phyloP scores from a whole-genome alignment of 1,140 invertebrate species.

The Neuroterus valhalla region DNA sequence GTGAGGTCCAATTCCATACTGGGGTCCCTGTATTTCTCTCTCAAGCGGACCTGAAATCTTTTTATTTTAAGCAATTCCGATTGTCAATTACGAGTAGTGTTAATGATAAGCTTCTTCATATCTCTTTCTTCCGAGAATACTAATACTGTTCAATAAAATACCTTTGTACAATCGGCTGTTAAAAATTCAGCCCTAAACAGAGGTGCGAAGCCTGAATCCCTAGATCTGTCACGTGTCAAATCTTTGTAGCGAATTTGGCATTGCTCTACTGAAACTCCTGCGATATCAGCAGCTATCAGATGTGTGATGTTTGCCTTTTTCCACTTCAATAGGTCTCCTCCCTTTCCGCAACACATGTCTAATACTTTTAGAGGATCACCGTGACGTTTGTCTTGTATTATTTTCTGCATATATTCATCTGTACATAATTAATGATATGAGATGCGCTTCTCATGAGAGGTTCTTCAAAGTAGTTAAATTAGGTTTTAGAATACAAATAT shows the following conservation, averaged over 20 bases:
- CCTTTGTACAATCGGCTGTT: conserved; percentile 92
- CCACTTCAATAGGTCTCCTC: conserved; percentile 98
- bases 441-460: conserved; percentile 1
- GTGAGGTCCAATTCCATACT: conserved; percentile 90
- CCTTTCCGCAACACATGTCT: conserved; percentile 94
- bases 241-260: conserved; percentile 83
- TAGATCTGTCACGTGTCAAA: conserved; percentile 55
- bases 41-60: conserved; percentile 79
- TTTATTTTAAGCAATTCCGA: conserved; percentile 55
- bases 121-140: conserved; percentile 3
- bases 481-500: conserved; percentile 10
- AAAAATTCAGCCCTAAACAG: conserved; percentile 94
- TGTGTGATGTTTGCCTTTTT: conserved; percentile 87
- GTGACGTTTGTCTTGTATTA: conserved; percentile 78
- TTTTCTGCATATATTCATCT: conserved; percentile 81
- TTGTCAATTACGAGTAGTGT: conserved; percentile 39
- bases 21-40: conserved; percentile 83
- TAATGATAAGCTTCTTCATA: too few species aligned
- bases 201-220: conserved; percentile 65
- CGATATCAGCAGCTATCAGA: conserved; percentile 97
- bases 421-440: conserved; percentile 43
- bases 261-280: conserved; percentile 92
- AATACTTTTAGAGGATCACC: conserved; percentile 79
- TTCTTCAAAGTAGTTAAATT: neutral
- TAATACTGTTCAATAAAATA: conserved; percentile 61